Evolutionary conservation across 2,797 vertebrate genomes (phyloP), one percentile per base, ranked within the genome.

Genomic region (Coracias cyanogaster): DNA sequence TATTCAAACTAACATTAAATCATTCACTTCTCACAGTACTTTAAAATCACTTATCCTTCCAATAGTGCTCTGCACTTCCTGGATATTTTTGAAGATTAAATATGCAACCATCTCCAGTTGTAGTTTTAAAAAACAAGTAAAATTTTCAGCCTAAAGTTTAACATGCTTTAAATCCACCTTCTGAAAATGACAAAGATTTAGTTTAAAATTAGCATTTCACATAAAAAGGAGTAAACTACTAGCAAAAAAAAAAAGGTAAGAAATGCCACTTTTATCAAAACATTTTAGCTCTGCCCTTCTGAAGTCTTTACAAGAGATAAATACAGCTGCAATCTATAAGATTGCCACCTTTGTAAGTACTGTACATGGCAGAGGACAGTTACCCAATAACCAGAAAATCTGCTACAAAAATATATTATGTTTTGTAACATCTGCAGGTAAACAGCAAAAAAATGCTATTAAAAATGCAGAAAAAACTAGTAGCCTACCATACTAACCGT

Each of bases 261-360:
- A 94, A 95, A 97, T 58, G 52, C n/a, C 67, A 86, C 85, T 94
- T 95, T 78, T 97, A 94, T 97, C 93, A 97, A 97, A 97, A 95
- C 28, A 18, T 89, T 96, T 92, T 91, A 82, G 71, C 95, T 97
- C 90, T 96, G 92, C 96, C 95, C 90, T 92, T 94, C 95, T 80
- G 58, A 96, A 92, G 65, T 89, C 86, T 96, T 94, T 92, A 94
- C 88, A 96, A 96, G 89, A 90, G 83, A 96, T 87, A 96, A 97
- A 93, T 92, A 94, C 81, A 96, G 73, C 90, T 94, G 92, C 91
- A 96, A 86, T 96, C 92, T 96, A 92, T 97, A 81, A 96, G 95
- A 95, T 89, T 89, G 90, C 96, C 96, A 96, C 95, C 71, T 94
- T 86, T 93, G 89, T 67, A 83, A 97, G 92, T 78, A 95, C 92